These are phyloP conservation scores for Polydrusus tereticollis DNA, from an alignment of 2,888 invertebrate species.

Conservation along the genomic window DNA sequence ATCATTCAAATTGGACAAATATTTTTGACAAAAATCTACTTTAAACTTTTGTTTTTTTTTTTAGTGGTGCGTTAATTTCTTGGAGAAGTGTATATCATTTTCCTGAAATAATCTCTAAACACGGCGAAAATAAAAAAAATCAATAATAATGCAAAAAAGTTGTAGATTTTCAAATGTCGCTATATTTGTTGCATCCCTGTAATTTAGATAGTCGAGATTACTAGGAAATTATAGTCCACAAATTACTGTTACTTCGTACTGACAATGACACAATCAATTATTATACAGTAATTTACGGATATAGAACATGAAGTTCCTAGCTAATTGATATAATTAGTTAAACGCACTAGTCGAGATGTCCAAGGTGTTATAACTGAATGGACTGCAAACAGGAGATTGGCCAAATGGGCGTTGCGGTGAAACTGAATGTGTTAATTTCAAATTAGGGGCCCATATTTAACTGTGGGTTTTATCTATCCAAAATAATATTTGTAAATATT, in stretches of 20 bases:
- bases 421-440: not conserved
- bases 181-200: not conserved
- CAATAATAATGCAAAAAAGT: no score
- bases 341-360: constrained; percentile 25
- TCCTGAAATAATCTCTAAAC: no score
- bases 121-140: no score
- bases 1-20: no score
- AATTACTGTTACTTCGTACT: constrained; percentile 16
- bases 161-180: no score
- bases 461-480: no score
- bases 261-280: constrained; percentile 43
- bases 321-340: constrained; percentile 45
- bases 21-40: no score
- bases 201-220: constrained; percentile 23
- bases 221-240: no score
- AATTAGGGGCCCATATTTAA: not conserved
- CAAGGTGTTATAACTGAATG: constrained; percentile 26
- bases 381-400: constrained; percentile 13
- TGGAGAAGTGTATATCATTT: no score
- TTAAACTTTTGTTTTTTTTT: no score
- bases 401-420: not conserved
- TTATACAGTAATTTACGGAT: constrained; percentile 39
- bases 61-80: no score
- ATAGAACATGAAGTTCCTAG: constrained; percentile 40
- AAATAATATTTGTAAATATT: no score